phyloP scores from a whole-genome alignment of 2,113 vertebrate species.

The Pyrgilauda ruficollis region DNA sequence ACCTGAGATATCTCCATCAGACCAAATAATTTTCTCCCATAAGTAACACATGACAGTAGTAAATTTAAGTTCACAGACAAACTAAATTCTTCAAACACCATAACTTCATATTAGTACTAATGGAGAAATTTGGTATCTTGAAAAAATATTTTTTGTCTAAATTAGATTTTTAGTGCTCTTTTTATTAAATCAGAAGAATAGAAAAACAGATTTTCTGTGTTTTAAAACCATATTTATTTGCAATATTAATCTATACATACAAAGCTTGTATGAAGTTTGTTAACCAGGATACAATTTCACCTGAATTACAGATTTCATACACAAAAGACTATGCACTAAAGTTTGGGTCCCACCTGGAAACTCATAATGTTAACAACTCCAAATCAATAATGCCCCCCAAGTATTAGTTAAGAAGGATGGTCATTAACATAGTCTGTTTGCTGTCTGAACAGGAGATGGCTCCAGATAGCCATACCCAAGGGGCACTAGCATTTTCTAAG shows the following conservation, averaged over 20 bases:
- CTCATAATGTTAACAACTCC: background rate
- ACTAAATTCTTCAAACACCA: background rate
- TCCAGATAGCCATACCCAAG: conserved; percentile 54
- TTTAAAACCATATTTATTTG: background rate
- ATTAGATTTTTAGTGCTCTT: background rate
- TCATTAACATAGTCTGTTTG: conserved; percentile 4
- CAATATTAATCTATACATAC: background rate
- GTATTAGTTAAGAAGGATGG: background rate
- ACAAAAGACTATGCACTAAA: background rate
- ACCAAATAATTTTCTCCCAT: background rate
- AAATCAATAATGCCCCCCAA: background rate
- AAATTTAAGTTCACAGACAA: background rate
- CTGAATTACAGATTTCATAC: background rate
- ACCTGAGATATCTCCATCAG: background rate
- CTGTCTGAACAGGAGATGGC: conserved; percentile 63
- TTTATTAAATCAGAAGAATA: background rate
- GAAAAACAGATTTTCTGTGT: background rate
- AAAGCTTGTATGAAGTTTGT: background rate
- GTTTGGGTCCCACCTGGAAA: background rate
- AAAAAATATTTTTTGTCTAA: background rate
- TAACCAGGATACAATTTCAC: background rate
- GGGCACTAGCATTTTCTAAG: background rate
- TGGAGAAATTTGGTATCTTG: background rate
- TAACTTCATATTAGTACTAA: background rate
- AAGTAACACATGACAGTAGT: background rate